Percentiles rank a stretch among this genome's conserved stretches.
Evolutionary conservation across 2,888 invertebrate species (phyloP).

Genomic region (Axea sp.): DNA sequence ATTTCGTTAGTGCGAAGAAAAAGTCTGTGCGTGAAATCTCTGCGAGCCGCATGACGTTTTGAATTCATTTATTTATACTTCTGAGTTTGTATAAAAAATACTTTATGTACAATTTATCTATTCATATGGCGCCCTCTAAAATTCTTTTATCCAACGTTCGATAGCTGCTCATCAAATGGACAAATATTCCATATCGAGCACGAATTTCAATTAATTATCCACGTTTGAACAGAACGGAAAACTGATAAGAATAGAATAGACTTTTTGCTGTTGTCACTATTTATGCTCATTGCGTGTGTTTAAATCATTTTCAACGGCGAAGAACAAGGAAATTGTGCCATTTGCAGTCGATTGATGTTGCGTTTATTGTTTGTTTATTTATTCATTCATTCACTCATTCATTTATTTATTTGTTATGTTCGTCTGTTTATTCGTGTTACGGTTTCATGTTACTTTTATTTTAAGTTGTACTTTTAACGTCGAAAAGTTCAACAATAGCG

Average conservation of each 20-base stretch:
- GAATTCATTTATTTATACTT: neutral
- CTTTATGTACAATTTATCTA: slow-evolving; percentile 25
- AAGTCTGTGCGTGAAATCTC: slow-evolving; percentile 19
- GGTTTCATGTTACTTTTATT: slow-evolving; percentile 3
- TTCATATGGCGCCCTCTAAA: no score
- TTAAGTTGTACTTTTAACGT: slow-evolving; percentile 38
- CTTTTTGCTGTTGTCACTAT: slow-evolving; percentile 14
- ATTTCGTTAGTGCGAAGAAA: slow-evolving; percentile 13
- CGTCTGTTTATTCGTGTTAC: neutral
- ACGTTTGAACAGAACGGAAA: slow-evolving; percentile 53
- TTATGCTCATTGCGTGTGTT: slow-evolving; percentile 2
- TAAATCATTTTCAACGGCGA: slow-evolving; percentile 6
- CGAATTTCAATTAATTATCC: slow-evolving; percentile 32
- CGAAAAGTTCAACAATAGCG: slow-evolving; percentile 34
- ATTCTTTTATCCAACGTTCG: no score
- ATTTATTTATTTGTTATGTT: no score
- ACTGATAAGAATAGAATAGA: slow-evolving; percentile 40
- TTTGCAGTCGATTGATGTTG: slow-evolving; percentile 25
- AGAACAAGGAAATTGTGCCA: slow-evolving; percentile 22
- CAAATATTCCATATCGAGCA: no score
- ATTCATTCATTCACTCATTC: no score
- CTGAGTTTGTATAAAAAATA: slow-evolving; percentile 24
- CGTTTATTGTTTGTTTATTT: neutral
- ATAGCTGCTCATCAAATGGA: no score
- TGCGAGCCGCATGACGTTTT: slow-evolving; percentile 7